Conservation (phyloP, 2,113 vertebrate species). For the Oxyura jamaicensis region DNA sequence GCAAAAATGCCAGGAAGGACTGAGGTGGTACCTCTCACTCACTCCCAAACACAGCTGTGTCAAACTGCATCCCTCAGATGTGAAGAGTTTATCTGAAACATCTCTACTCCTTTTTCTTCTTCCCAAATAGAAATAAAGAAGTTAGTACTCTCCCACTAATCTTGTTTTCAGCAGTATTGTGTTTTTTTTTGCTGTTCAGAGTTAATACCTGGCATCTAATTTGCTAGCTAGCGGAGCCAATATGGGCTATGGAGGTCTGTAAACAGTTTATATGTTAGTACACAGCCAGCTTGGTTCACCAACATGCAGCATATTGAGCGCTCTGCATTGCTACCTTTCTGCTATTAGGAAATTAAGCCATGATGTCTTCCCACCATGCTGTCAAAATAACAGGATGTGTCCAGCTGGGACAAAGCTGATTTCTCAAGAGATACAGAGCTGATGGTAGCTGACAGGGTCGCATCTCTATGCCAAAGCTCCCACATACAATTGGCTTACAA, state of each 20-base stretch:
- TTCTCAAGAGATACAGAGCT: conserved; percentile 7
- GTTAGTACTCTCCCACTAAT: neutral
- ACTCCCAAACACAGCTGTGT: neutral
- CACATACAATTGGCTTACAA: neutral
- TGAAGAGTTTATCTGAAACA: neutral
- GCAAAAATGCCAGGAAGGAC: neutral
- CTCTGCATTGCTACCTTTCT: neutral
- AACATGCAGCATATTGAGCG: neutral
- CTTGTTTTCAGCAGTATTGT: neutral
- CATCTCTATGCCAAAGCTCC: neutral
- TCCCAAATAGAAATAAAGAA: neutral
- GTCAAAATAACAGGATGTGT: neutral
- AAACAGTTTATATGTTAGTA: neutral
- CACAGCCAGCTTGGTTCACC: neutral
- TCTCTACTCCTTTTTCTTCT: neutral
- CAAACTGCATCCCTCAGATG: neutral
- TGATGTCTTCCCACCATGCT: neutral
- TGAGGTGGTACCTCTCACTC: neutral
- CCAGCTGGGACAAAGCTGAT: neutral
- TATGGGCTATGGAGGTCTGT: neutral
- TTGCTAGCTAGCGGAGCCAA: neutral
- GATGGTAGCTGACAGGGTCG: neutral
- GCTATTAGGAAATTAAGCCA: neutral
- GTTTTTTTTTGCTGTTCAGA: neutral
- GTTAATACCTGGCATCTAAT: neutral